Base-by-base conservation (phyloP, 2,888 invertebrate species). In the Trypoxylon attenuatum region DNA sequence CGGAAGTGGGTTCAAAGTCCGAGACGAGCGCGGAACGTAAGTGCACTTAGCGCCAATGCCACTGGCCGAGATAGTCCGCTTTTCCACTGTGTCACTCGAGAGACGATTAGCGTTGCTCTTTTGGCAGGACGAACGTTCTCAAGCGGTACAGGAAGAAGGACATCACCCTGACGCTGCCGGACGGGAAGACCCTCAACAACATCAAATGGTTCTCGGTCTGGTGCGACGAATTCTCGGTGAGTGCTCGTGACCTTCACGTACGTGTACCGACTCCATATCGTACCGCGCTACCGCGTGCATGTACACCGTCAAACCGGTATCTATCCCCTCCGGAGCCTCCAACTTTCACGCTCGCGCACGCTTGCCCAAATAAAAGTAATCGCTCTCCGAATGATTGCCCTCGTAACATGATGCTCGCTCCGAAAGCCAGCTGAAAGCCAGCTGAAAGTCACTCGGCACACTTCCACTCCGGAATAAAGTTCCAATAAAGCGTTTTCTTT, bases 161-260 rank as follows among this genome's bases (percentile, higher is more conserved):
- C 81, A 89, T 96, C 78, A 95, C 96, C 52, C 88, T 97, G 45
- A 93, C 96, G 10, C 89, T 97, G 74, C 97, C 97, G 0, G 96
- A 96, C 77, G 95, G 96, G 45, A 94, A 94, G 85, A 94, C 94
- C 23, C 88, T 97, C 63, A 90, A 91, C 79, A 94, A 94, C 87
- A 90, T 96, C 84, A 92, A 91, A 84, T 96, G 96, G 94, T 93
- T 97, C 87, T 92, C 95, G 8, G 92, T 97, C 29, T 97, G 96
- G 95, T 97, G 96, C 87, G 94, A 96, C 82, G 96, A 96, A 84
- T 96, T 93, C 81, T 90, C 94, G 57, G 96, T 96, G 82, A 92
- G 92, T 90, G 71, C 61, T 72, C 71, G 63, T 76, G 71, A 76
- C 76, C 73, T 76, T 76, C 69, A 64, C 47, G 33, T 50, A 13